phyloP scores from a whole-genome alignment of 2,888 invertebrate species.

The Nezara viridula region DNA sequence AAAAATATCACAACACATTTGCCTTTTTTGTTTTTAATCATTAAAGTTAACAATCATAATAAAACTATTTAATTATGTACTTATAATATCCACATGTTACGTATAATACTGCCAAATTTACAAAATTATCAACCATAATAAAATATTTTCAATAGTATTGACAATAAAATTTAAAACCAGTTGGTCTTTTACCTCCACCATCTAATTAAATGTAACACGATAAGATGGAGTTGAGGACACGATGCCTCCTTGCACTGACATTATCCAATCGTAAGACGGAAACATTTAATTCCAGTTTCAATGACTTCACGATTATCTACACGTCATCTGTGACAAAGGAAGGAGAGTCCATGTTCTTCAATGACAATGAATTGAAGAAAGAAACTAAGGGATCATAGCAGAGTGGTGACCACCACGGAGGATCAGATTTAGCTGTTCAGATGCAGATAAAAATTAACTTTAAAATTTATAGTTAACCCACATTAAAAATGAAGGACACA shows the following conservation, averaged over 20 bases:
- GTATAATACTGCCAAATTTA: too few relatives aligned
- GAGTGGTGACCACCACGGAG: not conserved
- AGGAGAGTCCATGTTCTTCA: not conserved
- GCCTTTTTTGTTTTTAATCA: too few relatives aligned
- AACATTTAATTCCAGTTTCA: constrained; percentile 13
- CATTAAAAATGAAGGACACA: too few relatives aligned
- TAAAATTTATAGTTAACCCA: too few relatives aligned
- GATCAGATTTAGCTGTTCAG: too few relatives aligned
- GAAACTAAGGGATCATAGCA: not conserved
- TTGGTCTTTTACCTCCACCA: not conserved
- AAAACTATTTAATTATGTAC: too few relatives aligned
- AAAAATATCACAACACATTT: too few relatives aligned
- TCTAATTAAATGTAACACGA: not conserved
- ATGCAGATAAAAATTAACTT: not conserved
- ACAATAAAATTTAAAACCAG: not conserved
- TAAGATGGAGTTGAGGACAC: not conserved
- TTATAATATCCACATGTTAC: too few relatives aligned
- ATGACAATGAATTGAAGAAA: not conserved
- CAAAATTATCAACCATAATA: too few relatives aligned
- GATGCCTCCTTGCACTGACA: not conserved
- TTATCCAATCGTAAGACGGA: constrained; percentile 7
- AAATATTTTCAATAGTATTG: not conserved
- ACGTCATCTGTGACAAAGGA: not conserved
- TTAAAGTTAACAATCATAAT: too few relatives aligned
- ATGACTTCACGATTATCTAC: not conserved